Conservation (phyloP, 1,140 invertebrate species). For the Drosophila kanapiae region DNA sequence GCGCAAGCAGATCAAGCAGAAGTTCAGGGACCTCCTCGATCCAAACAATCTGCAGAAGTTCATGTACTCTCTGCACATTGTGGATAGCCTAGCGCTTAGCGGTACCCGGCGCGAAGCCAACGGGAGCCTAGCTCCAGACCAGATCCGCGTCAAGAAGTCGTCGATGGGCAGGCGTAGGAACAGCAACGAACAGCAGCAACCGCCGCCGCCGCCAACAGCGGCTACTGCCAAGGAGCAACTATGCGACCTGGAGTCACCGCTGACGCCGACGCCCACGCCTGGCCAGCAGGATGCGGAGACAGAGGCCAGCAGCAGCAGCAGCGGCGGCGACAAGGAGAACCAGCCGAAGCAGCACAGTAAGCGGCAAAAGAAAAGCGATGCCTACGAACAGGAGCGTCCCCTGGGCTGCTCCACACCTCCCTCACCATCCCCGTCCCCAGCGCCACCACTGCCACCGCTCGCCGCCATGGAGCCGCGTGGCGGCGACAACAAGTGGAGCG, state of each 20-base stretch:
- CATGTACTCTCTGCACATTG: constrained; percentile 97
- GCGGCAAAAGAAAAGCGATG: constrained; percentile 69
- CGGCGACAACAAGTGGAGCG: constrained; percentile 88
- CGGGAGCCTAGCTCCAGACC: constrained; percentile 61
- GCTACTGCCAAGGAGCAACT: constrained; percentile 50
- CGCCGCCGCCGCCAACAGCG: constrained; percentile 32
- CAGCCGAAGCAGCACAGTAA: constrained; percentile 75
- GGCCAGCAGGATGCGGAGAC: constrained; percentile 56
- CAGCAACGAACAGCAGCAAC: constrained; percentile 61
- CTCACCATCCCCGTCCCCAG: constrained; percentile 25
- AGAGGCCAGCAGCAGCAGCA: constrained; percentile 58
- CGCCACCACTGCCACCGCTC: constrained; percentile 29
- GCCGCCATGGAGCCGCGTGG: constrained; percentile 10
- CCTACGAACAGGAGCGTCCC: constrained; percentile 53
- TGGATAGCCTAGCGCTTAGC: constrained; percentile 88
- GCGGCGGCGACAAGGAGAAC: constrained; percentile 71
- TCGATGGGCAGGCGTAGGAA: constrained; percentile 54
- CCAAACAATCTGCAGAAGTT: constrained; percentile 95
- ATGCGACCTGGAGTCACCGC: constrained; percentile 46
- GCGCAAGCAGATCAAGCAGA: constrained; percentile 83
- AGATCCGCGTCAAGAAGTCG: constrained; percentile 58
- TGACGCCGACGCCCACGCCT: constrained; percentile 36
- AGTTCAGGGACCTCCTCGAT: constrained; percentile 91
- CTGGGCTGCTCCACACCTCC: constrained; percentile 60
- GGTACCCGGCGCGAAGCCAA: constrained; percentile 62